Base-by-base conservation (phyloP, 2,797 vertebrate genomes). In the Channa striata region DNA sequence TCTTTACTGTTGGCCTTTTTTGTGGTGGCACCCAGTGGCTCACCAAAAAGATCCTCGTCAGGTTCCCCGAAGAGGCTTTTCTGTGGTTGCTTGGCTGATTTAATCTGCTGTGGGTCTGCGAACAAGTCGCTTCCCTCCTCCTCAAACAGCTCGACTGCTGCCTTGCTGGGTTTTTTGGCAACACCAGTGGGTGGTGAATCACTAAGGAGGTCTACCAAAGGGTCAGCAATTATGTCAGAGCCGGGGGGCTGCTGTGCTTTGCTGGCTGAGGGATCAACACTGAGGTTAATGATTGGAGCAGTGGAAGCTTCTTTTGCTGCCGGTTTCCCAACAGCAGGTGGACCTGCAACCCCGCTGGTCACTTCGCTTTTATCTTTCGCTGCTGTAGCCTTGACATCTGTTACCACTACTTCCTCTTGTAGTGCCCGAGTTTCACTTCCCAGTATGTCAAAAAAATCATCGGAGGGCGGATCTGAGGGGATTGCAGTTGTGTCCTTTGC, bases 101-200 rank as follows among this genome's bases (percentile, higher is more conserved):
- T 86, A 9, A 44, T 71, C 40, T 56, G 81, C 16, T 19, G 62
- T 0, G 86, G 51, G 0, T 87, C 89, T 1, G 73, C 36, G 11
- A 92, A 93, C 53, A 93, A 53, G 70, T 92, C 89, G 5, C 68
- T 87, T 0, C 90, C 90, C 2, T 91, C 90, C 0, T 91, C 90
- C 1, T 90, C 83, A 0, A 92, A 93, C 61, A 93, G 83, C 23
- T 92, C 92, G 0, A 79, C 2, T 0, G 83, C 40, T 0, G 81
- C 57, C 3, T 39, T 44, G 48, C 63, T 77, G 20, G 82, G 40
- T 36, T 80, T 78, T 68, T 68, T 81, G 54, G 68, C 63, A 1
- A 63, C 71, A 5, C 54, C 40, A 14, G 65, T 12, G 0, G 42
- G 43, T 3, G 69, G 52, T 34, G 23, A 19, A 0, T 78, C 78